Percentiles rank a stretch among this genome's conserved stretches.
Evolutionary conservation across 2,888 invertebrate species (phyloP).

Genomic region (Euzophera pinguis): DNA sequence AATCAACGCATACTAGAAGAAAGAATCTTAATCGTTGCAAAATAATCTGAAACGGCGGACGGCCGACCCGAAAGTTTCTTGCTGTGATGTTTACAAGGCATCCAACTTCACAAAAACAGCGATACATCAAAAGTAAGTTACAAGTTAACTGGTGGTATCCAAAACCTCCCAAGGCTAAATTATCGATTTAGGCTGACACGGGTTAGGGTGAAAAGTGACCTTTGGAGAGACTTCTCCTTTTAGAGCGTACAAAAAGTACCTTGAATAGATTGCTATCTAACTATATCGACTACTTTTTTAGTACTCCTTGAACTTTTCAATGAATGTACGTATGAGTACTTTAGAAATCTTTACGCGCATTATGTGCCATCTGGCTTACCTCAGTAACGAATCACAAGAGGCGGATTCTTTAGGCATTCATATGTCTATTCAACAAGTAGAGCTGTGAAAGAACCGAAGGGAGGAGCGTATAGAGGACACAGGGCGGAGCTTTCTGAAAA

Average conservation of each 20-base stretch:
- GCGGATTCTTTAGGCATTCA: slow-evolving; percentile 56
- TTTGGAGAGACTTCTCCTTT: slow-evolving; percentile 47
- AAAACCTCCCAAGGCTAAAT: slow-evolving; percentile 48
- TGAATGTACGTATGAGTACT: slow-evolving; percentile 15
- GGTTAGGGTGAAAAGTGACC: slow-evolving; percentile 46
- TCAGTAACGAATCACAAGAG: slow-evolving; percentile 54
- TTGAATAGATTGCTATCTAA: no score
- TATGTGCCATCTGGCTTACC: slow-evolving; percentile 31
- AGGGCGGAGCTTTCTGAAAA: slow-evolving; percentile 69
- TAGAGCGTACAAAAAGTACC: slow-evolving; percentile 6
- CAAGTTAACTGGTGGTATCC: slow-evolving; percentile 64
- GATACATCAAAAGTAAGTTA: slow-evolving; percentile 75
- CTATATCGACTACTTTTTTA: no score
- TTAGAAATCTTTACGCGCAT: slow-evolving; percentile 28
- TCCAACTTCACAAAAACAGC: slow-evolving; percentile 67
- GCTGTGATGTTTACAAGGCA: slow-evolving; percentile 61
- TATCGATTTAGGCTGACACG: slow-evolving; percentile 59
- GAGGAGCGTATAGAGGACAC: slow-evolving; percentile 66
- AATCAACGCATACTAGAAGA: slow-evolving; percentile 20
- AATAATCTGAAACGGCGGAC: slow-evolving; percentile 40
- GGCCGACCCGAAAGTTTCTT: slow-evolving; percentile 59
- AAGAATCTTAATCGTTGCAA: slow-evolving; percentile 37
- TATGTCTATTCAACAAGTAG: slow-evolving; percentile 64
- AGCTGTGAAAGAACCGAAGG: slow-evolving; percentile 61
- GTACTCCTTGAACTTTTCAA: no score